Evolutionary conservation across 1,140 invertebrate genomes (phyloP), one percentile per base, ranked within the genome.

Genomic region (Saccostrea cuccullata): DNA sequence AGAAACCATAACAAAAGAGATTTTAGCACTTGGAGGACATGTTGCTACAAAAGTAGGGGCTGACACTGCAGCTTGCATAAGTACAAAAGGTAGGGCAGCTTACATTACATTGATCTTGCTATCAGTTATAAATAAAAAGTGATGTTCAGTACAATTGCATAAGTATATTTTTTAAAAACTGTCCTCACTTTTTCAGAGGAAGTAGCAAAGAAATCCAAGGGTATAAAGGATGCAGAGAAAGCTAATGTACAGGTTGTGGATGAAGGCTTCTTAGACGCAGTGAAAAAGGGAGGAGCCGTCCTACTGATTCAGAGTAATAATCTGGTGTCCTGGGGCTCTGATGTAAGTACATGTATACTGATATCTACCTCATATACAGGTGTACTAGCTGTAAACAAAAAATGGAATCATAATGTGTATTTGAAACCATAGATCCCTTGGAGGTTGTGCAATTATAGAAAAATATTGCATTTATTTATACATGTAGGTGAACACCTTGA

Each of bases 271-370:
- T 92, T 99, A 1, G 90, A 87, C 40, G 88, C 90, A 90, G 95
- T 92, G 4, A 93, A 94, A 87, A 94, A 95, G 87, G 94, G 94
- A 20, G 94, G 94, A 8, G 91, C 91, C 15, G 89, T 91, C 5
- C 64, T 93, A 13, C 93, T 97, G 47, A 96, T 98, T 67, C 96
- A 96, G 58, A 96, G 97, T 91, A 97, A 97, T 92, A 97, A 96
- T 87, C 97, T 98, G 88, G 97, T 96, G n/a, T 95, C 96, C 85
- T 98, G 98, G 98, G 97, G 97, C 12, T 96, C 96, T n/a, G 97
- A 98, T 95, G 96, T 97, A 95, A 94, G 93, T 91, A 36, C 23
- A 36, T 36, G 2, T 17, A 64, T 17, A 60, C 2, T 36, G 30
- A 36, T 36, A 47, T 47, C 47, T 47, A 47, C 47, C 47, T 9